Evolutionary conservation across 2,113 vertebrate genomes (phyloP).

Genomic region (Macrotis lagotis): DNA sequence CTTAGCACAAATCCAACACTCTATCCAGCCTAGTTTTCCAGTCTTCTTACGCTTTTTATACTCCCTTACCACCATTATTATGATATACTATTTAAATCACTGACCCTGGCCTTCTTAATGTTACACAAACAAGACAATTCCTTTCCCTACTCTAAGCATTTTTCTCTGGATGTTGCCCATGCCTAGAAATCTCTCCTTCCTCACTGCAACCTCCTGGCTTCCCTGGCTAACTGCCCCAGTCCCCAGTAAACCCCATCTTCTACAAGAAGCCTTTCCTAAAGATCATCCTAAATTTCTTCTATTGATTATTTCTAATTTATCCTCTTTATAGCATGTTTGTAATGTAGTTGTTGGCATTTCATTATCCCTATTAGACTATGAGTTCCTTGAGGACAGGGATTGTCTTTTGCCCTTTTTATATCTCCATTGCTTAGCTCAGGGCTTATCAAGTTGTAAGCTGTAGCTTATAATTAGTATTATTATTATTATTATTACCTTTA

Average conservation of each 20-base stretch:
- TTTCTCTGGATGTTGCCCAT: not conserved
- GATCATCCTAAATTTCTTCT: not conserved
- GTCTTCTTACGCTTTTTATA: not conserved
- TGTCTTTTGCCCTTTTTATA: not conserved
- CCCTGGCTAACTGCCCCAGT: too few species aligned
- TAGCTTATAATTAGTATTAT: not conserved
- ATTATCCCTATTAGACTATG: not conserved
- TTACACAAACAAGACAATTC: not conserved
- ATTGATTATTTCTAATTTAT: not conserved
- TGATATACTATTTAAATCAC: not conserved
- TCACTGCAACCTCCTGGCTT: not conserved
- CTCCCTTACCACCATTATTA: not conserved
- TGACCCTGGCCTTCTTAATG: not conserved
- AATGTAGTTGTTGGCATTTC: not conserved
- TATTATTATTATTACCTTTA: not conserved
- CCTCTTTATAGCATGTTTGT: not conserved
- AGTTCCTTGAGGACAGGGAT: not conserved
- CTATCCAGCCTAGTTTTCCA: not conserved
- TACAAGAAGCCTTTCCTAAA: not conserved
- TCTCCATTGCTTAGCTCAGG: not conserved
- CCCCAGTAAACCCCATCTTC: not conserved
- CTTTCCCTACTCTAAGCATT: not conserved
- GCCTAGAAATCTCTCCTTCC: not conserved
- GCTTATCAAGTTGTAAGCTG: not conserved
- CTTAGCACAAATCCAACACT: conserved; percentile 17